Conservation (phyloP, 2,888 invertebrate genomes). For the Gnatocerus cornutus region DNA sequence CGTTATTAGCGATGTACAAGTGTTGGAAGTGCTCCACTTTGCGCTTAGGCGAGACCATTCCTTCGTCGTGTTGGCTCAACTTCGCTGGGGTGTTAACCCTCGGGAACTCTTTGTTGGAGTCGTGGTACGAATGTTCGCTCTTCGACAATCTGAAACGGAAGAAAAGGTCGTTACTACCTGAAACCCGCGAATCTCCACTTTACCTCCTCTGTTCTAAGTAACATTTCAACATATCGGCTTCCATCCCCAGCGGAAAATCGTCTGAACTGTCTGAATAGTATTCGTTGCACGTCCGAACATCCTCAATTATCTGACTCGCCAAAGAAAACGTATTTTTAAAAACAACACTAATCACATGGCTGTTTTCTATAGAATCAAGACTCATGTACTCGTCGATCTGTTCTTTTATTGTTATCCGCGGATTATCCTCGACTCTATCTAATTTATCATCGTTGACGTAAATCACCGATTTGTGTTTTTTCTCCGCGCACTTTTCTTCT, state of each 20-base stretch:
- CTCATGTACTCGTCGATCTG: constrained; percentile 66
- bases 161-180: neutral
- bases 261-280: constrained; percentile 62
- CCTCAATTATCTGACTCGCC: constrained; percentile 67
- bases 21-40: constrained; percentile 69
- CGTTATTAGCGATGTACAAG: constrained; percentile 69
- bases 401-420: constrained; percentile 63
- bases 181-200: neutral
- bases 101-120: constrained; percentile 61
- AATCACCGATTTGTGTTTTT: constrained; percentile 68
- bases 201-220: constrained; percentile 60
- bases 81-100: constrained; percentile 66
- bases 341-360: constrained; percentile 65
- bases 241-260: constrained; percentile 69
- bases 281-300: constrained; percentile 62
- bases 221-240: constrained; percentile 66
- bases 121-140: constrained; percentile 68
- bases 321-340: constrained; percentile 67
- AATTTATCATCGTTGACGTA: constrained; percentile 62
- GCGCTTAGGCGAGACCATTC: constrained; percentile 69
- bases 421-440: constrained; percentile 44
- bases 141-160: constrained; percentile 71
- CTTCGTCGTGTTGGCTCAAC: constrained; percentile 60
- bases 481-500: constrained; percentile 47
- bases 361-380: constrained; percentile 64